phyloP scores from a whole-genome alignment of 1,140 invertebrate species.

The Drosophila jambulina region DNA sequence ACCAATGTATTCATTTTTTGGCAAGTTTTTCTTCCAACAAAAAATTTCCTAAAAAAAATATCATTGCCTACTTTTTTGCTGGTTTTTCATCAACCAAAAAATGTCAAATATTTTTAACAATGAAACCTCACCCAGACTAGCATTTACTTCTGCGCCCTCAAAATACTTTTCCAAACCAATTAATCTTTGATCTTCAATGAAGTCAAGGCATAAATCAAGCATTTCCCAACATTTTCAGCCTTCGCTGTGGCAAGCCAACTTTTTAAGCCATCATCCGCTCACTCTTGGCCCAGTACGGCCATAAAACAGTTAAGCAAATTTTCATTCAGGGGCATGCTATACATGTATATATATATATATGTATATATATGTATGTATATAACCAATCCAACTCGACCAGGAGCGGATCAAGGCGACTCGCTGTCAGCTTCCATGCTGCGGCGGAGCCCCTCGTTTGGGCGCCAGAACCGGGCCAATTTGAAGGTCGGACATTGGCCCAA shows the following conservation, averaged over 20 bases:
- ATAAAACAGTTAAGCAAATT: constrained; percentile 54
- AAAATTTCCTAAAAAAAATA: neutral
- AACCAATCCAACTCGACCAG: constrained; percentile 8
- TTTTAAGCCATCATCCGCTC: constrained; percentile 39
- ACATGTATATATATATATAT: neutral
- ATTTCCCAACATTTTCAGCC: constrained; percentile 25
- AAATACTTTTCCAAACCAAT: constrained; percentile 23
- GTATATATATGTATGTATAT: neutral
- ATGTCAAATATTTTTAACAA: neutral
- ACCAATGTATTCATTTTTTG: too few relatives aligned
- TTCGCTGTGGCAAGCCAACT: constrained; percentile 29
- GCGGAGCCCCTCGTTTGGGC: constrained; percentile 21
- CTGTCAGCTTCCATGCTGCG: constrained; percentile 18
- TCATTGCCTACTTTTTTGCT: neutral
- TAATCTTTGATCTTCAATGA: constrained; percentile 33
- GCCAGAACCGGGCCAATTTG: constrained; percentile 49
- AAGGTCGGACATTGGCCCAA: constrained; percentile 72
- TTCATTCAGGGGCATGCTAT: constrained; percentile 45
- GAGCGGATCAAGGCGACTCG: constrained; percentile 24
- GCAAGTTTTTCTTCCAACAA: too few relatives aligned
- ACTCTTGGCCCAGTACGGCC: constrained; percentile 23
- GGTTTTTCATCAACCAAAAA: neutral
- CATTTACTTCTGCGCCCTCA: neutral
- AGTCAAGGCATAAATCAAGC: constrained; percentile 22
- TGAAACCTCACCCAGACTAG: neutral